A percentile compares a stretch with the other conserved stretches of the same genome.
Evolutionary conservation across 2,113 vertebrate genomes (phyloP).

Genomic region (Nymphicus hollandicus): DNA sequence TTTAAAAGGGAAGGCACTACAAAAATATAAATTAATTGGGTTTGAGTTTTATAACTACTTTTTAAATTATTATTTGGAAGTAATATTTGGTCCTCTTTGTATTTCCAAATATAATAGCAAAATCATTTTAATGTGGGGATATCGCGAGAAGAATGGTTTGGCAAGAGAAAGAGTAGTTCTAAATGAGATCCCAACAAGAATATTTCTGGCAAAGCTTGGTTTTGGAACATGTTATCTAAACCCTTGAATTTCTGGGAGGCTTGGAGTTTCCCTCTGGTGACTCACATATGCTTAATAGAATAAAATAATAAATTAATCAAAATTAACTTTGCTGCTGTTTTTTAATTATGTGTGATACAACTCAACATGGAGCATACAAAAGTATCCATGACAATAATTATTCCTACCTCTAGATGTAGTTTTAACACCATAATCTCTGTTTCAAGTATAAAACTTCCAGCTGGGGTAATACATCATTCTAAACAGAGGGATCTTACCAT

Average conservation of each 20-base stretch:
- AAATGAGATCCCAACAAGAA: slow-evolving; percentile 57
- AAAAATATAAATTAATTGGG: background rate
- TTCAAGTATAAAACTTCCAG: slow-evolving; percentile 9
- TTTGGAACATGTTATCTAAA: slow-evolving; percentile 65
- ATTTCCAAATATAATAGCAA: slow-evolving; percentile 42
- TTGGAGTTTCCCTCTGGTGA: slow-evolving; percentile 63
- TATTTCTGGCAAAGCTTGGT: slow-evolving; percentile 58
- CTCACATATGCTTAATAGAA: slow-evolving; percentile 52
- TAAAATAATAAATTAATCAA: background rate
- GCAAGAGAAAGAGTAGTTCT: slow-evolving; percentile 58
- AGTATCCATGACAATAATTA: slow-evolving; percentile 8
- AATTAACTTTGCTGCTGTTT: background rate
- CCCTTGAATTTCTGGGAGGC: slow-evolving; percentile 49
- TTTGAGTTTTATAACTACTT: background rate
- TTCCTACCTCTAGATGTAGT: slow-evolving; percentile 52
- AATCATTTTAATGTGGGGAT: slow-evolving; percentile 51
- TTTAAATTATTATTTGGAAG: background rate
- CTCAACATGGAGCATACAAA: background rate
- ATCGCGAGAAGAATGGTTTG: slow-evolving; percentile 63
- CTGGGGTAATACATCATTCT: background rate
- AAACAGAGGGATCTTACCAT: background rate
- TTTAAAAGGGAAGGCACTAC: background rate
- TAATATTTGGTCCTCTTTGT: slow-evolving; percentile 1
- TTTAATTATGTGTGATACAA: background rate
- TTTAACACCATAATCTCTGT: slow-evolving; percentile 54